Evolutionary conservation across 1,140 invertebrate genomes (phyloP).

Genomic region (honey bee (Apis mellifera)): Amel_HAv3.1 CM009933.2:11912501-11913000

Average conservation of each 20-base stretch:
- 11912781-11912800: conserved; percentile 59
- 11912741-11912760: conserved; percentile 28
- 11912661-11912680: not conserved
- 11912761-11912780: not conserved
- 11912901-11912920: too few relatives aligned
- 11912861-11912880: conserved; percentile 15
- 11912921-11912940: too few relatives aligned
- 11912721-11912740: not conserved
- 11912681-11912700: not conserved
- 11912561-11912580: not conserved
- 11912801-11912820: conserved; percentile 60
- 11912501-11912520: too few relatives aligned
- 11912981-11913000: too few relatives aligned
- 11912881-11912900: not conserved
- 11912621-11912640: conserved; percentile 1
- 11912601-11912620: not conserved
- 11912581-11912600: not conserved
- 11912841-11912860: conserved; percentile 55
- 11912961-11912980: too few relatives aligned
- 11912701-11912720: conserved; percentile 16
- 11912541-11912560: too few relatives aligned
- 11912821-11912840: conserved; percentile 66
- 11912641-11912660: not conserved
- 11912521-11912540: too few relatives aligned
- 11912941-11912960: too few relatives aligned